These are phyloP conservation scores for Nycticryphes semicollaris DNA, from an alignment of 2,113 vertebrate species.

Conservation along the genomic window DNA sequence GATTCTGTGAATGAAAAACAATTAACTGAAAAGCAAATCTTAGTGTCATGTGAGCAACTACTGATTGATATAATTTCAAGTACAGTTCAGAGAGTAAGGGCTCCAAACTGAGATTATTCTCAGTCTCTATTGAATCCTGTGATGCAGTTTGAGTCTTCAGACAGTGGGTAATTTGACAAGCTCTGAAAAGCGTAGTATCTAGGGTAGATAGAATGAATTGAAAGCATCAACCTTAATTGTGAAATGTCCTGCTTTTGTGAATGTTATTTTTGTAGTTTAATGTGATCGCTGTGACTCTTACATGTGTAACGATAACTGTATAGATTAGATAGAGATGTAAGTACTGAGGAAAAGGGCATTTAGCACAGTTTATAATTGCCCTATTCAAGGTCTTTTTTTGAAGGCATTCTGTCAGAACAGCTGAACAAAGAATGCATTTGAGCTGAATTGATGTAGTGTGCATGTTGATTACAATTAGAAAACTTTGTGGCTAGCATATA, in stretches of 20 bases:
- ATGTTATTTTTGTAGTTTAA: not conserved
- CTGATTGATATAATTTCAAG: not conserved
- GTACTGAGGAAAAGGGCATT: not conserved
- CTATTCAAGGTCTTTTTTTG: conserved; percentile 8
- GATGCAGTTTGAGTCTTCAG: not conserved
- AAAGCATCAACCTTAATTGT: not conserved
- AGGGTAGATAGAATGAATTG: not conserved
- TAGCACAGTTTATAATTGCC: not conserved
- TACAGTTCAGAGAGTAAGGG: not conserved
- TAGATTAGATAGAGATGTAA: not conserved
- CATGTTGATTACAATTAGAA: conserved; percentile 15
- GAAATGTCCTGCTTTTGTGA: not conserved
- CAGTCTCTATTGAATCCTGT: not conserved
- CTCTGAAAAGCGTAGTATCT: not conserved
- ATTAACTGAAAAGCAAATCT: not conserved
- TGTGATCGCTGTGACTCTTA: not conserved
- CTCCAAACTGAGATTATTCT: not conserved
- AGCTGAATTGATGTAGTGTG: not conserved
- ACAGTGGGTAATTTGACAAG: not conserved
- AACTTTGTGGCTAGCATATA: not conserved
- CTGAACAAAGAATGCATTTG: not conserved
- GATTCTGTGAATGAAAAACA: not conserved
- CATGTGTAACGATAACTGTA: not conserved
- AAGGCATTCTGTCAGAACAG: not conserved
- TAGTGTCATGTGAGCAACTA: not conserved